A percentile compares a stretch with the other conserved stretches of the same genome.
Conservation (phyloP, 1,140 invertebrate genomes). For the Heliothis virescens region DNA sequence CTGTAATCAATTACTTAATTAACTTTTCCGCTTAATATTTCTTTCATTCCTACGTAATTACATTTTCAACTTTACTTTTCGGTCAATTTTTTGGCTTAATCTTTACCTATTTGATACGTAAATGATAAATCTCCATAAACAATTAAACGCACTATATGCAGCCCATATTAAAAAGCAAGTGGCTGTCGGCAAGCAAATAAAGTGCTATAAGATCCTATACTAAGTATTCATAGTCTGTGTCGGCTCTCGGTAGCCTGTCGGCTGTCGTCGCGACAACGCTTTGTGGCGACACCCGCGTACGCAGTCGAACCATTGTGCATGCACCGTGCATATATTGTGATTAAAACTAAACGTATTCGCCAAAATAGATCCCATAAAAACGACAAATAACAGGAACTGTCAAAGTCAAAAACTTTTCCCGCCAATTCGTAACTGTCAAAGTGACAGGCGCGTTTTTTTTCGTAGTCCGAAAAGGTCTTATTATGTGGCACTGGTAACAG, state of each 20-base stretch:
- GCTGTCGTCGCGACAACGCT: slow-evolving; percentile 46
- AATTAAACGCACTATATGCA: slow-evolving; percentile 19
- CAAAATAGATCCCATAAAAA: slow-evolving; percentile 9
- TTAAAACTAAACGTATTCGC: slow-evolving; percentile 38
- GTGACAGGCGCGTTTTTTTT: not conserved
- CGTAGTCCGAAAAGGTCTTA: not conserved
- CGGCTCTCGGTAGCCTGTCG: slow-evolving; percentile 48
- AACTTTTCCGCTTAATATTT: too few species aligned
- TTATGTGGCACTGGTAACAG: not conserved
- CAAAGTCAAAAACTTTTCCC: slow-evolving; percentile 1
- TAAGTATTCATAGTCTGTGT: slow-evolving; percentile 41
- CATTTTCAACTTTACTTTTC: too few species aligned
- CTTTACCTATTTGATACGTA: too few species aligned
- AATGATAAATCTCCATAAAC: not conserved
- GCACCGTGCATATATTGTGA: slow-evolving; percentile 39
- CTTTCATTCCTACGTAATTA: too few species aligned
- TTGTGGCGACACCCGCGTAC: slow-evolving; percentile 50
- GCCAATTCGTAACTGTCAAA: slow-evolving; percentile 27
- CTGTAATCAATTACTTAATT: too few species aligned
- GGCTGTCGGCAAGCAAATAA: slow-evolving; percentile 23
- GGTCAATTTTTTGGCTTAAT: too few species aligned
- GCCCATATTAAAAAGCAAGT: slow-evolving; percentile 3
- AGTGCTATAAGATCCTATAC: slow-evolving; percentile 29
- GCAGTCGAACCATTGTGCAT: slow-evolving; percentile 33
- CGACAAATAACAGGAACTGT: slow-evolving; percentile 13